Evolutionary conservation across 2,113 vertebrate genomes (phyloP).

Genomic region (Macrotis lagotis): DNA sequence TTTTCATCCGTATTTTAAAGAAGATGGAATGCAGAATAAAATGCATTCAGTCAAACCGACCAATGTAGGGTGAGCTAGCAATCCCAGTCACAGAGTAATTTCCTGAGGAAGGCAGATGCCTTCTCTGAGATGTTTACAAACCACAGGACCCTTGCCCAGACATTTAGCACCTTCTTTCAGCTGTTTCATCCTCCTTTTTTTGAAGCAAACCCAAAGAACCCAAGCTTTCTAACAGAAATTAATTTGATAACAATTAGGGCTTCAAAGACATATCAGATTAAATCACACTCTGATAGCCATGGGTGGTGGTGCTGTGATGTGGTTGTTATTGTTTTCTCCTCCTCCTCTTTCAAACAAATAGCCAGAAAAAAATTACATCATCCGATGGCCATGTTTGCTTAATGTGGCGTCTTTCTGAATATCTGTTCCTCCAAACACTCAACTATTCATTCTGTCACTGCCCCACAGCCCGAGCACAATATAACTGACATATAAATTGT

Average conservation of each 20-base stretch:
- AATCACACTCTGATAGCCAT: not conserved
- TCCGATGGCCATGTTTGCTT: constrained; percentile 55
- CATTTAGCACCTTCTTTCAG: not conserved
- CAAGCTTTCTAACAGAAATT: constrained; percentile 1
- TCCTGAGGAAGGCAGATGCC: not conserved
- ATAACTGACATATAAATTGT: constrained; percentile 62
- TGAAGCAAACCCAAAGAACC: constrained; percentile 10
- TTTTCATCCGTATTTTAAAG: constrained; percentile 7
- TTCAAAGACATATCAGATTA: not conserved
- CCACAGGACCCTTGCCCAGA: not conserved
- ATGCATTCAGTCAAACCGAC: not conserved
- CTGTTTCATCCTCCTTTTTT: not conserved
- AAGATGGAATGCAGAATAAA: not conserved
- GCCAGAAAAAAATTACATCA: constrained; percentile 61
- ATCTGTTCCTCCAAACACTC: constrained; percentile 66
- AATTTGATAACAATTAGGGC: constrained; percentile 16
- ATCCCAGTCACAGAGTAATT: not conserved
- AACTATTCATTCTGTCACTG: constrained; percentile 61
- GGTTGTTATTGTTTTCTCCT: constrained; percentile 6
- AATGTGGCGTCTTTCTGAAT: constrained; percentile 58
- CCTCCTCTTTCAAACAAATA: not conserved
- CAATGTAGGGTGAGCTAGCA: not conserved
- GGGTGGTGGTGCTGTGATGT: not conserved
- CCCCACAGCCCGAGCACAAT: constrained; percentile 57
- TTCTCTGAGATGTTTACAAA: not conserved